Evolutionary conservation across 2,888 invertebrate species (phyloP).

Genomic region (Ommatoiulus sabulosus): DNA sequence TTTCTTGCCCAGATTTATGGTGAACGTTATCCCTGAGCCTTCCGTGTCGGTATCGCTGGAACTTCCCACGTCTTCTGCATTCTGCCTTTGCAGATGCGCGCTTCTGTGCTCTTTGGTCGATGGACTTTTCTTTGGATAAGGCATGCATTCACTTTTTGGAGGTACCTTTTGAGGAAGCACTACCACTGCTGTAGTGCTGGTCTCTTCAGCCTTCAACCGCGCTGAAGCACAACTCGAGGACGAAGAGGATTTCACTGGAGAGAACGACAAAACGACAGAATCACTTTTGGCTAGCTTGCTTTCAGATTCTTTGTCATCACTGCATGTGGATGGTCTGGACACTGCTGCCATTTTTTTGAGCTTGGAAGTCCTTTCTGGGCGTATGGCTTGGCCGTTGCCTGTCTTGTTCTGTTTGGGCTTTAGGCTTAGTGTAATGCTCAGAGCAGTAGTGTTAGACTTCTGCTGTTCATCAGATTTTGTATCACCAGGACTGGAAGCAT

Average conservation of each 20-base stretch:
- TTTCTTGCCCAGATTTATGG: conserved; percentile 51
- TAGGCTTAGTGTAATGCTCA: conserved; percentile 25
- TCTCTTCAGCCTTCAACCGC: not conserved
- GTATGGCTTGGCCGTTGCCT: not conserved
- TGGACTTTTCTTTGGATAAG: not conserved
- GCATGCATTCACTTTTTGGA: conserved; percentile 9
- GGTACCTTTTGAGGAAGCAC: not conserved
- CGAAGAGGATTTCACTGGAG: not conserved
- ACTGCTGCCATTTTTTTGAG: conserved; percentile 44
- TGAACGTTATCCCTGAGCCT: conserved; percentile 50
- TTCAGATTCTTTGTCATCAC: not conserved
- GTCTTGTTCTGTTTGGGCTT: not conserved
- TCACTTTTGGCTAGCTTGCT: not conserved
- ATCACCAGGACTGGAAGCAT: not conserved
- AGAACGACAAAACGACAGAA: not conserved
- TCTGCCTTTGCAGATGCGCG: conserved; percentile 28
- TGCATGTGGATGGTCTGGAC: not conserved
- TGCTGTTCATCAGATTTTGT: not conserved
- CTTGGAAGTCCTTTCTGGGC: conserved; percentile 37
- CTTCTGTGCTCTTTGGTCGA: conserved; percentile 7
- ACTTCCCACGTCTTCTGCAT: conserved; percentile 53
- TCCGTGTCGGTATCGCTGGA: conserved; percentile 56
- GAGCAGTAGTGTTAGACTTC: not conserved
- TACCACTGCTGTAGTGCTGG: not conserved
- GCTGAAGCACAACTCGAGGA: not conserved